These are phyloP conservation scores for Ganaspis brasiliensis DNA, from an alignment of 2,888 invertebrate genomes.

Conservation along the genomic window DNA sequence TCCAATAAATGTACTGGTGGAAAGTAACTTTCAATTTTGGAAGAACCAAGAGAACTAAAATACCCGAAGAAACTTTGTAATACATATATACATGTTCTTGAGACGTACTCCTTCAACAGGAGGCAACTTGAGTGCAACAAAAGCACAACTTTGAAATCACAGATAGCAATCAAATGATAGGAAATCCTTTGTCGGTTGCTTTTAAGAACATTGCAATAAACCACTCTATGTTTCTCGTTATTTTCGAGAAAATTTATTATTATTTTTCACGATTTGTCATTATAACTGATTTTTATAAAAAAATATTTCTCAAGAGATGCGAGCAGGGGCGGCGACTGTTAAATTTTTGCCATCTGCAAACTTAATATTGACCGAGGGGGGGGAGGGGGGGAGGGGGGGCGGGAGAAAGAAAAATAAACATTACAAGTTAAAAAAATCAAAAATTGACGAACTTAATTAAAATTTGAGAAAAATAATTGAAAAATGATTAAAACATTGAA, in stretches of 20 bases:
- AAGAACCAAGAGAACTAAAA: not conserved
- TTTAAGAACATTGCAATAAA: constrained; percentile 2
- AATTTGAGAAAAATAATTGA: too few relatives aligned
- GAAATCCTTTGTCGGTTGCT: constrained; percentile 4
- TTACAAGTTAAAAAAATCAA: too few relatives aligned
- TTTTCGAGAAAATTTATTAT: too few relatives aligned
- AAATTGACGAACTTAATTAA: too few relatives aligned
- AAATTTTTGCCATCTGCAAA: too few relatives aligned
- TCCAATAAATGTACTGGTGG: not conserved
- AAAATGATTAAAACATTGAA: too few relatives aligned
- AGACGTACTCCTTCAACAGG: not conserved
- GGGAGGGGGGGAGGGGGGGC: too few relatives aligned
- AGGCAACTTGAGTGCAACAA: constrained; percentile 7
- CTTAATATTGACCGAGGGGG: too few relatives aligned
- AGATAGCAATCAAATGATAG: constrained; percentile 46
- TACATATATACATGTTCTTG: constrained; percentile 1
- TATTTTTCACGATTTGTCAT: not conserved
- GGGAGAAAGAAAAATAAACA: too few relatives aligned
- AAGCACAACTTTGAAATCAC: constrained; percentile 45
- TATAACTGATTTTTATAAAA: too few relatives aligned
- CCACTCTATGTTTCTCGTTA: not conserved
- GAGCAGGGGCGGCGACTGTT: too few relatives aligned
- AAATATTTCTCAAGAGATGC: too few relatives aligned
- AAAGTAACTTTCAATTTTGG: constrained; percentile 1
- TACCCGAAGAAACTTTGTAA: not conserved